Evolutionary conservation across 2,888 invertebrate species (phyloP), one percentile per base, ranked within the genome.

Genomic region (Rotaria macrura): DNA sequence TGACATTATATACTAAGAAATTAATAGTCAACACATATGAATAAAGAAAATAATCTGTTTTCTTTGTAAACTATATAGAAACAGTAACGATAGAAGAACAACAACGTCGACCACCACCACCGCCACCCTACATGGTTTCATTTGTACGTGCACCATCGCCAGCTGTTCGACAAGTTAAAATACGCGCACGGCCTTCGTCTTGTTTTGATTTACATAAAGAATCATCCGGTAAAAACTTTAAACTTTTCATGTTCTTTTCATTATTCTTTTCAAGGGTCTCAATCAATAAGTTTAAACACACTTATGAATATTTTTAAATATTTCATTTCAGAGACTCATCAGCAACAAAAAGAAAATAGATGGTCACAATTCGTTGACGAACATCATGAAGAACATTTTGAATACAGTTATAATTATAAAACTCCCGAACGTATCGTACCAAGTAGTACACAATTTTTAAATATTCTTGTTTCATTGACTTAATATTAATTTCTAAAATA

Each of bases 31-130:
- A 65, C 17, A 2, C 14, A 34, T 65, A 34, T 52, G 7, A 23
- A 52, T 4, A 23, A 23, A 6, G 23, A 52, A 23, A 9, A 6
- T 0, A 52, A 23, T 10, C 23, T 52, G 0, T 14, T 65, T 10
- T 65, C 6, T 14, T 65, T 29, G 29, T 65, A 29, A 65, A 65
- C 5, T 55, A 43, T 43, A 4, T 49, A 65, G 79, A 79, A 79
- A 79, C 79, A 12, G 79, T 79, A 1, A 79, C 79, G n/a, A 79
- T 79, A 14, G 79, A 79, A 79, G 79, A 79, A 79, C 43, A 43
- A 79, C n/a, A 43, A 79, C 79, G 79, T 43, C 79, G 43, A 43
- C 79, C 79, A n/a, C 79, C 79, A n/a, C 79, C 79, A 43, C 79
- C 79, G 23, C 43, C 79, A 43, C 79, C 79, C 25, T 79, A 14